Conservation (phyloP, 1,140 invertebrate genomes). For the Panonychus citri region DNA sequence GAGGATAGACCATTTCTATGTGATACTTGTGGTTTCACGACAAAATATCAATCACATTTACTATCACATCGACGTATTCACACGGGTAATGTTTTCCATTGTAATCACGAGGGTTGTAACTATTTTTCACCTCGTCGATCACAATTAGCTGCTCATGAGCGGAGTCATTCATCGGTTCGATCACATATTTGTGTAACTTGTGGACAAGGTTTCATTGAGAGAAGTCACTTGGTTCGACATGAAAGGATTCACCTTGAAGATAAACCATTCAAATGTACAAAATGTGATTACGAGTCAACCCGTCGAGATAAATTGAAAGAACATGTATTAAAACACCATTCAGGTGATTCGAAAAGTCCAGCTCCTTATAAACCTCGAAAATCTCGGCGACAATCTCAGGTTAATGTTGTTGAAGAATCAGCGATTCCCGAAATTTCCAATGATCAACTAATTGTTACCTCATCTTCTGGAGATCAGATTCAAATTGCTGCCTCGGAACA, state of each 20-base stretch:
- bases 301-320: slow-evolving; percentile 41
- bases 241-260: slow-evolving; percentile 37
- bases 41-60: slow-evolving; percentile 40
- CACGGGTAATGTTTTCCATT: slow-evolving; percentile 34
- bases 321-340: slow-evolving; percentile 36
- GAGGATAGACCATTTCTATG: slow-evolving; percentile 32
- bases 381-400: slow-evolving; percentile 10
- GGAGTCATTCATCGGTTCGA: slow-evolving; percentile 36
- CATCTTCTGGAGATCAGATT: not conserved
- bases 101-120: slow-evolving; percentile 34
- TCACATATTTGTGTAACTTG: slow-evolving; percentile 35
- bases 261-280: slow-evolving; percentile 31
- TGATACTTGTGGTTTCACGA: slow-evolving; percentile 38
- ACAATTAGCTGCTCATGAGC: slow-evolving; percentile 37
- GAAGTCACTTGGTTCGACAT: slow-evolving; percentile 37
- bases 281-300: slow-evolving; percentile 38
- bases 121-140: slow-evolving; percentile 40
- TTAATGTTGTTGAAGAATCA: not conserved
- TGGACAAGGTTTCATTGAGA: slow-evolving; percentile 38
- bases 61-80: slow-evolving; percentile 39
- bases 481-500: slow-evolving; percentile 1
- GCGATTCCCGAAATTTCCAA: not conserved
- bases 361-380: slow-evolving; percentile 28
- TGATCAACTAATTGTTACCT: not conserved
- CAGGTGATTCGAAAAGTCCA: slow-evolving; percentile 15